phyloP scores from a whole-genome alignment of 2,888 invertebrate species.

The Teleiodes luculella region DNA sequence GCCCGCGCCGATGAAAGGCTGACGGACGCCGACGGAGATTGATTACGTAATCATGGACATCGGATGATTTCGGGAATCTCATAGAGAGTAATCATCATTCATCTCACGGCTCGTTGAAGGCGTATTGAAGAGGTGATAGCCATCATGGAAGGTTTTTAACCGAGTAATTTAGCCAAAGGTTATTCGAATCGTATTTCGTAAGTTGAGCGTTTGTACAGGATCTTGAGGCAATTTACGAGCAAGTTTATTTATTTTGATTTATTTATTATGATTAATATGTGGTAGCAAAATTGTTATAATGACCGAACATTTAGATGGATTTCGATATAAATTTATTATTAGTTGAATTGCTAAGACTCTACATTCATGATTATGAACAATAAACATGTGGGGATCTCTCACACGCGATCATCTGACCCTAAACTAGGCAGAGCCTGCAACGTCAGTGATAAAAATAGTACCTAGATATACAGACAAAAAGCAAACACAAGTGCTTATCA shows the following conservation, averaged over 20 bases:
- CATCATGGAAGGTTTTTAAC: slow-evolving; percentile 39
- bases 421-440: too few relatives aligned
- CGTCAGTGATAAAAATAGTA: too few relatives aligned
- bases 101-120: slow-evolving; percentile 69
- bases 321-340: too few relatives aligned
- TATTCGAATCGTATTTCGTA: slow-evolving; percentile 44
- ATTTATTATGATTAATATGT: too few relatives aligned
- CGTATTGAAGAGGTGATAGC: slow-evolving; percentile 44
- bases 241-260: background rate
- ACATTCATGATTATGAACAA: too few relatives aligned
- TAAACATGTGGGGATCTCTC: too few relatives aligned
- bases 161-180: slow-evolving; percentile 28
- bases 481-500: too few relatives aligned
- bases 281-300: too few relatives aligned
- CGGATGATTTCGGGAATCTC: slow-evolving; percentile 67
- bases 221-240: background rate
- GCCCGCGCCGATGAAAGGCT: slow-evolving; percentile 67
- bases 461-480: too few relatives aligned
- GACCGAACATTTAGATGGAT: too few relatives aligned
- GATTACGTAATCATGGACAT: slow-evolving; percentile 74
- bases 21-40: slow-evolving; percentile 70
- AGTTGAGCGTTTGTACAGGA: slow-evolving; percentile 30
- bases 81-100: slow-evolving; percentile 71
- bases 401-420: too few relatives aligned
- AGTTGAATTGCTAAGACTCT: too few relatives aligned